Percentiles rank a stretch among this genome's conserved stretches.
phyloP scores from a whole-genome alignment of 2,113 vertebrate species.

The Leiothrix lutea region DNA sequence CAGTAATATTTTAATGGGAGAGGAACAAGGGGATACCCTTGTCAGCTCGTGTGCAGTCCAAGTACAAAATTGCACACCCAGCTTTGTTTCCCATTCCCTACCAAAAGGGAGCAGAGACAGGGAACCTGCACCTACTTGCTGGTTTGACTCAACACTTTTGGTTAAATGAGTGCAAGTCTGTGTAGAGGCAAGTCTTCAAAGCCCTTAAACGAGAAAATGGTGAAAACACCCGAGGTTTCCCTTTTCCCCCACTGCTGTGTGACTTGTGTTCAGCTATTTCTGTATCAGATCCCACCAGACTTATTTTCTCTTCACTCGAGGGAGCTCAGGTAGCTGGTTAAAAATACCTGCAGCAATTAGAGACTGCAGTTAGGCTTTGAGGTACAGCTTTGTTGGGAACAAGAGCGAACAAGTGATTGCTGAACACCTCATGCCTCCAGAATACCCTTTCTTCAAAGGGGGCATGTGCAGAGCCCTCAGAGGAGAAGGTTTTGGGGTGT shows the following conservation, averaged over 20 bases:
- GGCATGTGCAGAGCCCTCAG: background rate
- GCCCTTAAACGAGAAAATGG: background rate
- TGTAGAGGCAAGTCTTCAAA: background rate
- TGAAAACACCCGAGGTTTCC: background rate
- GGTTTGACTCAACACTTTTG: background rate
- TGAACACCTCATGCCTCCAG: background rate
- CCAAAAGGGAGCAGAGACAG: rapidly evolving
- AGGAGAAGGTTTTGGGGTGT: background rate
- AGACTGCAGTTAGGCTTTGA: background rate
- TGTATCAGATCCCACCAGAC: background rate
- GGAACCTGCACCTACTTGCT: background rate
- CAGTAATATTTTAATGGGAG: background rate
- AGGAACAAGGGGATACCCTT: background rate
- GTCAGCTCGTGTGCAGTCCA: background rate
- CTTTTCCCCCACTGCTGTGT: background rate
- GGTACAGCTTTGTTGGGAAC: background rate
- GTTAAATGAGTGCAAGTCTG: background rate
- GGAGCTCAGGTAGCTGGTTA: background rate
- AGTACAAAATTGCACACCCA: background rate
- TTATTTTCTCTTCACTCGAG: background rate
- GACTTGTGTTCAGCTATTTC: background rate
- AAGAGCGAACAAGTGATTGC: background rate
- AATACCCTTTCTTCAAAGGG: background rate
- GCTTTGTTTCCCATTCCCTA: background rate
- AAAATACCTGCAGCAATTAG: background rate